Conservation (phyloP, 2,797 vertebrate species). For the Lutra lutra region DNA sequence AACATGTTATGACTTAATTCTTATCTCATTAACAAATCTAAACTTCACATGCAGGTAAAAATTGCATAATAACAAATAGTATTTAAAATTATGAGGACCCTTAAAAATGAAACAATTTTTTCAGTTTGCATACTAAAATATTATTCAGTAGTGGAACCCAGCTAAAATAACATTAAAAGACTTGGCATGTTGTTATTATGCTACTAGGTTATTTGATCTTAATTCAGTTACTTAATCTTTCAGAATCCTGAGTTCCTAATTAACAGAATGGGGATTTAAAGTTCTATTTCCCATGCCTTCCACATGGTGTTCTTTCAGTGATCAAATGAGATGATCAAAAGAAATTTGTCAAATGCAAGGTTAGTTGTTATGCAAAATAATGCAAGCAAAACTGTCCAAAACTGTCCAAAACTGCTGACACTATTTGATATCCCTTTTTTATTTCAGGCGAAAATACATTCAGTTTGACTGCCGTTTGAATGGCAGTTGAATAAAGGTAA, state of each 20-base stretch:
- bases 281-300: background rate
- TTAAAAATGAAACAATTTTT: background rate
- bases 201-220: background rate
- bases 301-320: background rate
- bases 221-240: background rate
- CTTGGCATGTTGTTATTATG: background rate
- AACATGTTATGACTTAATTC: background rate
- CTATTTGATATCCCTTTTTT: background rate
- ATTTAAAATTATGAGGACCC: background rate
- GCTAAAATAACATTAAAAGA: background rate
- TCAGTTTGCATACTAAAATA: background rate
- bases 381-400: background rate
- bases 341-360: conserved; percentile 12
- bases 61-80: background rate
- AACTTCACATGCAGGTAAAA: background rate
- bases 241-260: background rate
- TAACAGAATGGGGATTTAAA: background rate
- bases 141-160: background rate
- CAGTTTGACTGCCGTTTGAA: background rate
- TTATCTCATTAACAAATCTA: background rate
- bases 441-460: background rate
- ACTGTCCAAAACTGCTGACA: background rate
- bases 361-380: background rate
- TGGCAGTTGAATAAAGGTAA: background rate
- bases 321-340: background rate